Percentiles rank a stretch among this genome's conserved stretches.
phyloP scores from a whole-genome alignment of 2,797 vertebrate species.

The Meriones psammophilus region DNA sequence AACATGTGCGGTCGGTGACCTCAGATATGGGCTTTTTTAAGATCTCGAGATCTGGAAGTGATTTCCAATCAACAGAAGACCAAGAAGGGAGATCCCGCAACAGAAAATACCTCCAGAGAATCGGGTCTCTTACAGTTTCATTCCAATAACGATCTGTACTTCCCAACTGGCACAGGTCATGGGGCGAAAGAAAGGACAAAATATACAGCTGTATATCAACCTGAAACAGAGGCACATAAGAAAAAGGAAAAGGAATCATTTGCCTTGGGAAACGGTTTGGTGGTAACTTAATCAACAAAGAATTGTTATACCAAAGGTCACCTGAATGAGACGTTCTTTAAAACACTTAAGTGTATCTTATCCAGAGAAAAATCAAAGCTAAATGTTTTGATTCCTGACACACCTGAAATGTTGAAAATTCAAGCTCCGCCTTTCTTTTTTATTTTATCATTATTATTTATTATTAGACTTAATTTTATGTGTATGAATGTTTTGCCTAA shows the following conservation, averaged over 20 bases:
- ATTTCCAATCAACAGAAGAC: slow-evolving; percentile 93
- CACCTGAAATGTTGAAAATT: slow-evolving; percentile 10
- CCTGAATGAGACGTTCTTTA: not conserved
- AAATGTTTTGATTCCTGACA: slow-evolving; percentile 15
- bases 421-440: not conserved
- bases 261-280: not conserved
- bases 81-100: slow-evolving; percentile 93
- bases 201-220: slow-evolving; percentile 93
- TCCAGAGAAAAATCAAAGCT: not conserved
- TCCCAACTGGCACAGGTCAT: slow-evolving; percentile 93
- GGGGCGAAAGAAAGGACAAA: slow-evolving; percentile 93
- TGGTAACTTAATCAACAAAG: not conserved
- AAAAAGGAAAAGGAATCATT: not conserved
- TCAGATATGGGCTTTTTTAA: slow-evolving; percentile 88
- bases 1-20: slow-evolving; percentile 80
- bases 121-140: slow-evolving; percentile 92
- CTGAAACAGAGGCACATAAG: slow-evolving; percentile 85
- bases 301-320: not conserved
- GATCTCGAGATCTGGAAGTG: slow-evolving; percentile 91
- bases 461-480: no score
- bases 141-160: slow-evolving; percentile 94
- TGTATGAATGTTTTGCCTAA: no score
- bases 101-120: slow-evolving; percentile 96
- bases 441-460: no score
- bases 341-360: not conserved